Conservation (phyloP, 2,113 vertebrate species). For the Chloroceryle aenea region DNA sequence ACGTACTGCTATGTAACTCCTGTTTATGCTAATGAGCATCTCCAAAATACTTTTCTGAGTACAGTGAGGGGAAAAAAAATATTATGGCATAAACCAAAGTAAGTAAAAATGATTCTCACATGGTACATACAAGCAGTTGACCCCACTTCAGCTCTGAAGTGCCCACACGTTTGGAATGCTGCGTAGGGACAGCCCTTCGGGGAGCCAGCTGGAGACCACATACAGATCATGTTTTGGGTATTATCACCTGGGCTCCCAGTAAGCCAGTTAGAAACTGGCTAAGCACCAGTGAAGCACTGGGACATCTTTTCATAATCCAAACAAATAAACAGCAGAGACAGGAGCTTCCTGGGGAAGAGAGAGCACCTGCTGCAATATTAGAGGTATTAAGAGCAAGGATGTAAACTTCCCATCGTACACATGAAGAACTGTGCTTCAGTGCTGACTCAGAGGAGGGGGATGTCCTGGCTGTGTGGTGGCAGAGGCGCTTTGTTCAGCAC, state of each 20-base stretch:
- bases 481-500: not conserved
- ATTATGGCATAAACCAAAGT: not conserved
- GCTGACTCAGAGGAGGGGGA: not conserved
- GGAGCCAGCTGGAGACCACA: not conserved
- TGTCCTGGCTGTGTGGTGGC: accelerated
- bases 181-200: not conserved
- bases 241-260: not conserved
- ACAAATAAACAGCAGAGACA: not conserved
- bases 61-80: not conserved
- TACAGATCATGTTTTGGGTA: not conserved
- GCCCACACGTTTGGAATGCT: not conserved
- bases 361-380: not conserved
- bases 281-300: not conserved
- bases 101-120: not conserved
- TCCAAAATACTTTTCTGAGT: not conserved
- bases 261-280: not conserved
- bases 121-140: not conserved
- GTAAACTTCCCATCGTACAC: not conserved
- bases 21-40: not conserved
- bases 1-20: not conserved
- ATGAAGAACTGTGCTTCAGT: not conserved
- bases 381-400: not conserved
- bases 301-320: not conserved
- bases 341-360: not conserved
- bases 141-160: not conserved